Evolutionary conservation across 2,797 vertebrate genomes (phyloP).

Genomic region (Megaceryle alcyon): DNA sequence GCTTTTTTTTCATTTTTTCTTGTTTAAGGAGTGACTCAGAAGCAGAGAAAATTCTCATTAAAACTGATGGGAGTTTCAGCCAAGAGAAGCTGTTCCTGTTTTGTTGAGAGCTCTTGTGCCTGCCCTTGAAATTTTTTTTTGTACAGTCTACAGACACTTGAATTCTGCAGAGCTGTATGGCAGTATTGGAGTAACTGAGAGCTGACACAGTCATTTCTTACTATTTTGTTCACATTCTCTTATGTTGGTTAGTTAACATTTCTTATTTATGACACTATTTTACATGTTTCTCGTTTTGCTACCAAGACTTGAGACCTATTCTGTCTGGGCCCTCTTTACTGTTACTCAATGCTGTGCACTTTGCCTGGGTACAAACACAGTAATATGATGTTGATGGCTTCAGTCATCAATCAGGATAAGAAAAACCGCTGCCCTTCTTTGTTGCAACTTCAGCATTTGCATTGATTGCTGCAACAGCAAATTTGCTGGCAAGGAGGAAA

Average conservation of each 20-base stretch:
- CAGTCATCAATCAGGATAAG: neutral
- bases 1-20: neutral
- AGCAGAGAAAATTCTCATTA: neutral
- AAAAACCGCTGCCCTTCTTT: neutral
- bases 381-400: neutral
- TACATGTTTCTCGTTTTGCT: neutral
- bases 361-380: neutral
- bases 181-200: neutral
- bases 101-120: neutral
- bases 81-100: neutral
- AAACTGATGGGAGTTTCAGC: neutral
- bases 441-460: neutral
- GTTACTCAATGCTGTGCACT: neutral
- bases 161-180: neutral
- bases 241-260: neutral
- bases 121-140: neutral
- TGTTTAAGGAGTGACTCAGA: neutral
- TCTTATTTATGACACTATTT: neutral
- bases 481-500: neutral
- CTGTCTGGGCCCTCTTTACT: neutral
- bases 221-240: neutral
- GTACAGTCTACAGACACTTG: neutral
- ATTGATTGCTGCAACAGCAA: neutral
- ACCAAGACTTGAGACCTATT: neutral
- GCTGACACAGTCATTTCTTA: accelerated